Conservation (phyloP, 2,888 invertebrate genomes). For the Ischnura elegans region DNA sequence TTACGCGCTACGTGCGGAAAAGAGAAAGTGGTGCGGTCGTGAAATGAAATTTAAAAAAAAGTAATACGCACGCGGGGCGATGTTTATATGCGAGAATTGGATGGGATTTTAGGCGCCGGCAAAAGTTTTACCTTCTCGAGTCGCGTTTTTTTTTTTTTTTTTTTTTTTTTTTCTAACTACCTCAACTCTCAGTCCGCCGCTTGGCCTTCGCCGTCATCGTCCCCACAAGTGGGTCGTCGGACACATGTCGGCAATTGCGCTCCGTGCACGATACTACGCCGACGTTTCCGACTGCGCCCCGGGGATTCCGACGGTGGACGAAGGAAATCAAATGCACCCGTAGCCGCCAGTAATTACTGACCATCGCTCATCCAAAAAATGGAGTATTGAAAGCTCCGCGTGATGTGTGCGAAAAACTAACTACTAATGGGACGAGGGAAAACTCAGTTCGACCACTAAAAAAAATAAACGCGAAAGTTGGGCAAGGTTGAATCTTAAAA, state of each 20-base stretch:
- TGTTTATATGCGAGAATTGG: conserved; percentile 24
- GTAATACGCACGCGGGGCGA: neutral
- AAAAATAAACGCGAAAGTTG: neutral
- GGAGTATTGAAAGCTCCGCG: neutral
- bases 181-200: neutral
- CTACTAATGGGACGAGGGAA: neutral
- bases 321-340: neutral
- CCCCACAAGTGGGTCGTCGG: neutral
- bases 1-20: conserved; percentile 16
- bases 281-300: neutral
- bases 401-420: neutral
- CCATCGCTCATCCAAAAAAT: neutral
- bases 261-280: neutral
- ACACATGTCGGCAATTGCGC: conserved; percentile 13
- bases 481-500: neutral
- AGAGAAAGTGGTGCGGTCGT: conserved; percentile 38
- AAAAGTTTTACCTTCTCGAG: neutral
- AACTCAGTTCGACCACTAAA: neutral
- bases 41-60: conserved; percentile 5
- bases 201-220: neutral
- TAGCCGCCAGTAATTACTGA: neutral
- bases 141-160: too few species aligned
- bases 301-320: neutral
- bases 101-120: conserved; percentile 10
- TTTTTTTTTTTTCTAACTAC: neutral